These are phyloP conservation scores for Adineta ricciae DNA, from an alignment of 2,888 invertebrate species.

Conservation along the genomic window DNA sequence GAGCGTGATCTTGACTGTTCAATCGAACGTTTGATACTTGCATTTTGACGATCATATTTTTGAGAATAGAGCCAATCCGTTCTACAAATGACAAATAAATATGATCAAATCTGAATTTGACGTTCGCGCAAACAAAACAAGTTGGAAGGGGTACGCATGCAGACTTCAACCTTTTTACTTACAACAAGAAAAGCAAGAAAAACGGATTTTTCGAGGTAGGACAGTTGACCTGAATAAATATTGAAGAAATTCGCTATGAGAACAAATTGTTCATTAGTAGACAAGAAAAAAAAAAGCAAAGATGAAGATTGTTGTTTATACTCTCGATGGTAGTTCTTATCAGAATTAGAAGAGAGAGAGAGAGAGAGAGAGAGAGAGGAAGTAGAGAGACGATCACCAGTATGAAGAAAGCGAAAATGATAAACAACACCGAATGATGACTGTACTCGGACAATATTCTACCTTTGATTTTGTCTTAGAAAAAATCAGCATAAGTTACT, in stretches of 20 bases:
- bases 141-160: background rate
- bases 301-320: background rate
- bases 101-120: too few species aligned
- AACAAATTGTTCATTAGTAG: too few species aligned
- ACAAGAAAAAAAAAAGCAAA: background rate
- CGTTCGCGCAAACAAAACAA: background rate
- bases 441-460: background rate
- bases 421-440: background rate
- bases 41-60: constrained; percentile 1
- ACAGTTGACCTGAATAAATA: background rate
- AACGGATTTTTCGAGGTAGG: background rate
- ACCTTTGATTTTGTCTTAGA: background rate
- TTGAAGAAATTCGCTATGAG: background rate
- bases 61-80: background rate
- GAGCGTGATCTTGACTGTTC: background rate
- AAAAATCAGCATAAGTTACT: background rate
- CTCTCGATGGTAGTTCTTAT: background rate
- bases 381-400: background rate
- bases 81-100: background rate
- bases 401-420: background rate
- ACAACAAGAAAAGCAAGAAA: background rate
- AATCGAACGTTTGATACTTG: background rate
- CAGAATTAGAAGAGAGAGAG: background rate
- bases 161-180: background rate
- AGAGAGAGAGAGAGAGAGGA: too few species aligned